These are phyloP conservation scores for Altica lythri DNA, from an alignment of 2,888 invertebrate genomes.

Conservation along the genomic window DNA sequence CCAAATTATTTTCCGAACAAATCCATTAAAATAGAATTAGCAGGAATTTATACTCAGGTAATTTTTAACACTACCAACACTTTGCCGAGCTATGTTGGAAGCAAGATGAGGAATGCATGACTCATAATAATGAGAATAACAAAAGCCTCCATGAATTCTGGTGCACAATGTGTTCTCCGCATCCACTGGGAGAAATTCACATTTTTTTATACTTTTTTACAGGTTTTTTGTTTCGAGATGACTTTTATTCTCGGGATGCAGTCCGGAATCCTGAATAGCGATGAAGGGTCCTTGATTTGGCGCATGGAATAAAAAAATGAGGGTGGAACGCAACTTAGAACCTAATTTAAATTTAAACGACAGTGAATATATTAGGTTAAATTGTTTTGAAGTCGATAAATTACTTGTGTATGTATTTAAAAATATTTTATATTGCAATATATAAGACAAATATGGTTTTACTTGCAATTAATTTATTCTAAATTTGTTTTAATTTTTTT, in stretches of 20 bases:
- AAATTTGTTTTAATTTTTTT: too few relatives aligned
- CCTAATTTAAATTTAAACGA: not conserved
- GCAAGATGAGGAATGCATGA: conserved; percentile 24
- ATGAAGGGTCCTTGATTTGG: conserved; percentile 7
- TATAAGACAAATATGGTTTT: too few relatives aligned
- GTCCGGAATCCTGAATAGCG: not conserved
- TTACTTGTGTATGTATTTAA: too few relatives aligned
- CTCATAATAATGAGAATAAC: conserved; percentile 41
- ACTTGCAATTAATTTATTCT: too few relatives aligned
- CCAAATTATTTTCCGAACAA: conserved; percentile 12
- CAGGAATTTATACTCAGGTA: conserved; percentile 27
- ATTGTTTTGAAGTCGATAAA: too few relatives aligned
- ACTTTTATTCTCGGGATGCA: conserved; percentile 13
- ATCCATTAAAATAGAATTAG: conserved; percentile 20
- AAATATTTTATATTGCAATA: too few relatives aligned
- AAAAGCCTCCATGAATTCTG: conserved; percentile 42
- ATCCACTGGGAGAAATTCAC: conserved; percentile 41
- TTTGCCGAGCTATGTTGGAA: conserved; percentile 3
- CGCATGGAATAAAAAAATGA: not conserved
- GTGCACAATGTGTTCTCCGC: conserved; percentile 40
- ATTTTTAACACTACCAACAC: conserved; percentile 25
- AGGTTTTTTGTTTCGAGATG: conserved; percentile 9
- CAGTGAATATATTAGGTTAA: too few relatives aligned
- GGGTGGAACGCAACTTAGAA: not conserved
- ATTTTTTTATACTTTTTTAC: conserved; percentile 27